These are phyloP conservation scores for Erebia aethiops DNA, from an alignment of 2,888 invertebrate genomes.

Conservation along the genomic window DNA sequence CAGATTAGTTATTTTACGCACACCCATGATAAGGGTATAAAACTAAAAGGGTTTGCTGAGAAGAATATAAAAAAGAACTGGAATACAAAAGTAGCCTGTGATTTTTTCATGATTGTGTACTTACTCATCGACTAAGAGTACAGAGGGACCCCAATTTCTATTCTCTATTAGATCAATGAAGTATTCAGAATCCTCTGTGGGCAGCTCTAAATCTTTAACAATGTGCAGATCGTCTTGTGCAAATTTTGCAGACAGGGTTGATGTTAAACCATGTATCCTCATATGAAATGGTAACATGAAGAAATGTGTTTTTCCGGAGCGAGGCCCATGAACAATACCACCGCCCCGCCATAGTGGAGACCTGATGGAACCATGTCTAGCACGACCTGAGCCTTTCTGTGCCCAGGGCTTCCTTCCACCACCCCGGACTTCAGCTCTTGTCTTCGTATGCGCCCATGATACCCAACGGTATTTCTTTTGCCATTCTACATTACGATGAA, in stretches of 20 bases:
- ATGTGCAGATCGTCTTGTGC: slow-evolving; percentile 98
- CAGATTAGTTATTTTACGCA: no score
- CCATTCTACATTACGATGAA: slow-evolving; percentile 94
- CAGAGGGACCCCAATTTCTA: slow-evolving; percentile 98
- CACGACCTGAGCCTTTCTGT: slow-evolving; percentile 95
- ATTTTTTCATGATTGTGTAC: slow-evolving; percentile 53
- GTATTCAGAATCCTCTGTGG: slow-evolving; percentile 90
- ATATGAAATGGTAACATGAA: slow-evolving; percentile 94
- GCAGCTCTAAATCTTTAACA: slow-evolving; percentile 93
- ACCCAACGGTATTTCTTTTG: slow-evolving; percentile 91
- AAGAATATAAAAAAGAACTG: no score
- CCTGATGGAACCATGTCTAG: slow-evolving; percentile 95
- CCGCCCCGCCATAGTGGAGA: slow-evolving; percentile 94
- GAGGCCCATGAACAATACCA: slow-evolving; percentile 94
- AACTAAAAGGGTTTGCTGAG: no score
- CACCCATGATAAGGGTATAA: no score
- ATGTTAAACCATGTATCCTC: slow-evolving; percentile 91
- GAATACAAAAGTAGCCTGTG: no score
- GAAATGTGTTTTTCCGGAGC: slow-evolving; percentile 95
- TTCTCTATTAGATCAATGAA: slow-evolving; percentile 90
- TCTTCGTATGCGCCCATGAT: slow-evolving; percentile 90
- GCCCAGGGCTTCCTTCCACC: slow-evolving; percentile 98
- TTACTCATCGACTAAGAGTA: slow-evolving; percentile 95
- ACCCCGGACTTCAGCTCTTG: slow-evolving; percentile 92
- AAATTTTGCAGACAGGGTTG: slow-evolving; percentile 93